Percentiles rank a stretch among this genome's conserved stretches.
phyloP scores from a whole-genome alignment of 2,888 invertebrate species.

The Noctuana brunneofusca region DNA sequence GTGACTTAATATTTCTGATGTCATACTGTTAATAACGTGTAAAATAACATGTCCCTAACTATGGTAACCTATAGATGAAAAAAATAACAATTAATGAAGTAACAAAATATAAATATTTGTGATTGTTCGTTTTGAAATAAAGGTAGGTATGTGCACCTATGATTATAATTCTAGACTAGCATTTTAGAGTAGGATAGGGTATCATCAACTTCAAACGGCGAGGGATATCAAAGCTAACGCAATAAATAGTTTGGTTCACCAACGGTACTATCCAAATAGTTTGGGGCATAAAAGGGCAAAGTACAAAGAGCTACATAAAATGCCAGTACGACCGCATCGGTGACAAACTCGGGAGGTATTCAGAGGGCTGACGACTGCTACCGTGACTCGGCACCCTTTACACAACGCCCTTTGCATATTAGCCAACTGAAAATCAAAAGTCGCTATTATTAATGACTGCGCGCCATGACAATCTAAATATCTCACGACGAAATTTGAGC shows the following conservation, averaged over 20 bases:
- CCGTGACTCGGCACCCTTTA: conserved; percentile 73
- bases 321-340: conserved; percentile 76
- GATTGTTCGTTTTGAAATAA: no score
- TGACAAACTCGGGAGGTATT: conserved; percentile 79
- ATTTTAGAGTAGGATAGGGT: neutral
- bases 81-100: no score
- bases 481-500: conserved; percentile 68
- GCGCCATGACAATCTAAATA: conserved; percentile 80
- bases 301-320: conserved; percentile 81
- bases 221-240: conserved; percentile 61
- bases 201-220: conserved; percentile 40
- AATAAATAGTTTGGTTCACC: conserved; percentile 70
- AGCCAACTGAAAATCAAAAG: conserved; percentile 80
- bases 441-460: conserved; percentile 80
- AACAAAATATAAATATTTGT: no score
- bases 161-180: no score
- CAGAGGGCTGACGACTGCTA: conserved; percentile 61
- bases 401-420: conserved; percentile 75
- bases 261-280: conserved; percentile 75
- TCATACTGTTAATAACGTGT: no score
- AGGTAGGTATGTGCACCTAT: no score
- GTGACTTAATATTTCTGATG: neutral
- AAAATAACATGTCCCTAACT: no score
- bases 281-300: conserved; percentile 71
- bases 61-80: no score